Percentiles rank a stretch among this genome's conserved stretches.
Evolutionary conservation across 2,113 vertebrate species (phyloP).

Genomic region (Cheilinus undulatus): DNA sequence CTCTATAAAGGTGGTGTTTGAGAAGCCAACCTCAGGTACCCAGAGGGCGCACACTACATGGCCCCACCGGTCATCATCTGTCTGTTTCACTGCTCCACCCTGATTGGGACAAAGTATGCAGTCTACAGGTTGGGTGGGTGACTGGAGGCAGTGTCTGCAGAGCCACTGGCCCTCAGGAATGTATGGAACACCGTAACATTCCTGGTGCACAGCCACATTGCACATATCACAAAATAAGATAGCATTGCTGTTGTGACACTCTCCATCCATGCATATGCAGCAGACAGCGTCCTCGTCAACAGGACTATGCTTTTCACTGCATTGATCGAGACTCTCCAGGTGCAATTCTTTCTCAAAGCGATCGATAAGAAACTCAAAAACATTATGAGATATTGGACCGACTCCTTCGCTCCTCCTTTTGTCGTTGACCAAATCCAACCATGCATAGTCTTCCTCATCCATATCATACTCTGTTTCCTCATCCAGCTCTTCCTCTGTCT

Average conservation of each 20-base stretch:
- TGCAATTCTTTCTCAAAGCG: slow-evolving; percentile 96
- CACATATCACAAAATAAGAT: slow-evolving; percentile 98
- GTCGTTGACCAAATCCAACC: slow-evolving; percentile 96
- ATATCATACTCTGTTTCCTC: slow-evolving; percentile 98
- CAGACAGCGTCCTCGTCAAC: slow-evolving; percentile 96
- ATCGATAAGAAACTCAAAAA: slow-evolving; percentile 97
- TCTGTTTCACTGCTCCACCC: slow-evolving; percentile 97
- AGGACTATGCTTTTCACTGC: slow-evolving; percentile 87
- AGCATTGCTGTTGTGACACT: slow-evolving; percentile 95
- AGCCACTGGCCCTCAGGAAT: slow-evolving; percentile 98
- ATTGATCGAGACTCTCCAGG: slow-evolving; percentile 91
- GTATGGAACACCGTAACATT: slow-evolving; percentile 99
- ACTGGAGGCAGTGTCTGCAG: slow-evolving; percentile 95
- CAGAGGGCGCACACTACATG: slow-evolving; percentile 98
- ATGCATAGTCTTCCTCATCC: slow-evolving; percentile 98
- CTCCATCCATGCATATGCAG: slow-evolving; percentile 96
- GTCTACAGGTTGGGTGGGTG: slow-evolving; percentile 87
- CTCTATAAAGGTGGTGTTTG: slow-evolving; percentile 97
- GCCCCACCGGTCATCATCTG: slow-evolving; percentile 96
- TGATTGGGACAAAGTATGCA: slow-evolving; percentile 97
- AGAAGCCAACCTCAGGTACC: slow-evolving; percentile 98
- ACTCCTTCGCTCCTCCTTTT: slow-evolving; percentile 90
- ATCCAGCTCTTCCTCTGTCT: slow-evolving; percentile 94
- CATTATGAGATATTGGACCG: slow-evolving; percentile 92
- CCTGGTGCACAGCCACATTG: slow-evolving; percentile 97